Percentiles rank a stretch among this genome's conserved stretches.
phyloP scores from a whole-genome alignment of 2,113 vertebrate species.

The Seriola dumerili region DNA sequence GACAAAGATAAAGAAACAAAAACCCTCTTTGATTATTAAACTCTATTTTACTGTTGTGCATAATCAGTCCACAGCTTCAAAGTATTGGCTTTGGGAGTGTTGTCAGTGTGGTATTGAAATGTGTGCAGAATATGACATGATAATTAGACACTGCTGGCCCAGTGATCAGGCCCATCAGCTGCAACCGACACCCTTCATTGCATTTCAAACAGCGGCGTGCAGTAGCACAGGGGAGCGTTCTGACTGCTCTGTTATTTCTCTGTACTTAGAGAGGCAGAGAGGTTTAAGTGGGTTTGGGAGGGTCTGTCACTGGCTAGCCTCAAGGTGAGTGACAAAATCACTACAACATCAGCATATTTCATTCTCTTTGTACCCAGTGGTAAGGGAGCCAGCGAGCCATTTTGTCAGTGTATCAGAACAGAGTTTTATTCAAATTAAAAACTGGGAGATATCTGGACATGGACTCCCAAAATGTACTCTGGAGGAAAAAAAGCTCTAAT shows the following conservation, averaged over 20 bases:
- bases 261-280: constrained; percentile 29
- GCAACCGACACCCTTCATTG: constrained; percentile 42
- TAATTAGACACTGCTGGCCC: constrained; percentile 55
- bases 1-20: constrained; percentile 23
- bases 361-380: constrained; percentile 62
- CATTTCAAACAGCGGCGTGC: constrained; percentile 40
- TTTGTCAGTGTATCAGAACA: constrained; percentile 63
- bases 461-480: constrained; percentile 22
- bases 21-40: constrained; percentile 46
- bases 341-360: constrained; percentile 69
- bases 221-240: constrained; percentile 10
- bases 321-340: constrained; percentile 75
- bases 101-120: constrained; percentile 29
- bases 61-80: constrained; percentile 39
- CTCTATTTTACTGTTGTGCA: constrained; percentile 23
- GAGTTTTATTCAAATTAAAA: constrained; percentile 71
- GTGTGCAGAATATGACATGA: constrained; percentile 37
- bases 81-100: constrained; percentile 31
- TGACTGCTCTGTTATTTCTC: constrained; percentile 36
- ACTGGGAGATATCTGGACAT: constrained; percentile 26
- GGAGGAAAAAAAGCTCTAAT: neutral
- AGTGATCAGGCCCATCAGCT: constrained; percentile 49
- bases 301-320: constrained; percentile 62
- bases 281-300: constrained; percentile 54
- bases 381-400: constrained; percentile 50